Evolutionary conservation across 2,888 invertebrate genomes (phyloP).

Genomic region (Apamea epomidion): DNA sequence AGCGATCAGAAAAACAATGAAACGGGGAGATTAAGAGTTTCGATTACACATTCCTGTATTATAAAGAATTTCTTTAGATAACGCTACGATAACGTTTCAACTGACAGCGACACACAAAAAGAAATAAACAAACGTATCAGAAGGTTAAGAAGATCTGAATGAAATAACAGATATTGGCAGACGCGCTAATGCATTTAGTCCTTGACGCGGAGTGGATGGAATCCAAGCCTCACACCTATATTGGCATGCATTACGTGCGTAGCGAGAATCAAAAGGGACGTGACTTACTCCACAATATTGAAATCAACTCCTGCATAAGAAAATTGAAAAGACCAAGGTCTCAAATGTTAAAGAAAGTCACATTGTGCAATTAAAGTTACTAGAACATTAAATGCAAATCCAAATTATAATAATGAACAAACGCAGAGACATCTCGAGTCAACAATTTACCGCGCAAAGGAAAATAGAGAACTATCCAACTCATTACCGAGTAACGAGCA

Average conservation of each 20-base stretch:
- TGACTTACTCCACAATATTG: constrained; percentile 24
- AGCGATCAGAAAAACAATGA: constrained; percentile 21
- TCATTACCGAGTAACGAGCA: constrained; percentile 55
- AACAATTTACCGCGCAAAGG: constrained; percentile 40
- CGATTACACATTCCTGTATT: neutral
- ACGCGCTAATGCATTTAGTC: constrained; percentile 34
- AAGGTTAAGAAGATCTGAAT: constrained; percentile 7
- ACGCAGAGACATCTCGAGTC: neutral
- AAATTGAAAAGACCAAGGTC: constrained; percentile 1
- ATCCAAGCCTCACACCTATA: constrained; percentile 1
- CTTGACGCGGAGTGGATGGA: constrained; percentile 3
- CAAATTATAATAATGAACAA: constrained; percentile 6
- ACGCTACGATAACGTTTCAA: too few species aligned
- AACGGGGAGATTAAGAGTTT: constrained; percentile 4
- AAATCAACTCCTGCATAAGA: constrained; percentile 7
- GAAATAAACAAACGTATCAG: neutral
- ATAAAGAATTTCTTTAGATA: neutral
- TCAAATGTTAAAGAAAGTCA: neutral
- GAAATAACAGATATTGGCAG: neutral
- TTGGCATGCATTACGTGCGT: constrained; percentile 38
- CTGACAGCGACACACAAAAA: neutral
- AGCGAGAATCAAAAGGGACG: constrained; percentile 20
- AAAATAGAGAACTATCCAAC: constrained; percentile 44
- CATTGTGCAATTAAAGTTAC: constrained; percentile 22
- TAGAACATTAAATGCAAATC: neutral